Evolutionary conservation across 1,140 invertebrate genomes (phyloP).

Genomic region (Solenopsis invicta): DNA sequence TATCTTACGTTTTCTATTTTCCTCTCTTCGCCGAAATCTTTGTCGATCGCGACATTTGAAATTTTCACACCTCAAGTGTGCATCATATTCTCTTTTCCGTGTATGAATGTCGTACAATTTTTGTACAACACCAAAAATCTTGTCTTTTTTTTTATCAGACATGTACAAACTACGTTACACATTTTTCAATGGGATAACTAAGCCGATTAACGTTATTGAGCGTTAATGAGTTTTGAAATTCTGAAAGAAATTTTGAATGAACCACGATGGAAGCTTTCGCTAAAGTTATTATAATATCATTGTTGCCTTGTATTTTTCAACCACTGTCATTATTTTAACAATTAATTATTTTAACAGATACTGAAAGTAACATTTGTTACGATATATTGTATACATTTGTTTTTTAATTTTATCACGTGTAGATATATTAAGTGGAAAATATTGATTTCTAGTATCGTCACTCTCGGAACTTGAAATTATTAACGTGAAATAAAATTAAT

Average conservation of each 20-base stretch:
- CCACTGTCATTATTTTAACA: not conserved
- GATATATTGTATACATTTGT: not conserved
- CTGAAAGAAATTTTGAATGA: not conserved
- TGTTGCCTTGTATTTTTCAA: not conserved
- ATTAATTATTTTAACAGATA: not conserved
- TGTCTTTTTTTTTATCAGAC: not conserved
- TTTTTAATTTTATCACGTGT: not conserved
- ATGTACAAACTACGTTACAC: not conserved
- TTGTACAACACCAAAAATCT: not conserved
- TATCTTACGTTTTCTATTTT: not conserved
- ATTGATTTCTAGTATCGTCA: not conserved
- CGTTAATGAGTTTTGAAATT: slow-evolving; percentile 1
- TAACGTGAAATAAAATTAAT: slow-evolving; percentile 8
- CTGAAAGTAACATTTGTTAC: not conserved
- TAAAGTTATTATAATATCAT: not conserved
- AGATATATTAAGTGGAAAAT: not conserved
- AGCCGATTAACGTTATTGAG: slow-evolving; percentile 42
- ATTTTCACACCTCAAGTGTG: too few species aligned
- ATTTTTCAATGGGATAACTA: not conserved
- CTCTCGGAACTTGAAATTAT: not conserved
- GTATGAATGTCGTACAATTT: not conserved
- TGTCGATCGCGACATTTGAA: not conserved
- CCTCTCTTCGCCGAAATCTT: not conserved
- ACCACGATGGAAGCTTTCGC: not conserved
- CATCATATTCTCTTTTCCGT: too few species aligned